Conservation (phyloP, 2,113 vertebrate species). For the Xiphias gladius region DNA sequence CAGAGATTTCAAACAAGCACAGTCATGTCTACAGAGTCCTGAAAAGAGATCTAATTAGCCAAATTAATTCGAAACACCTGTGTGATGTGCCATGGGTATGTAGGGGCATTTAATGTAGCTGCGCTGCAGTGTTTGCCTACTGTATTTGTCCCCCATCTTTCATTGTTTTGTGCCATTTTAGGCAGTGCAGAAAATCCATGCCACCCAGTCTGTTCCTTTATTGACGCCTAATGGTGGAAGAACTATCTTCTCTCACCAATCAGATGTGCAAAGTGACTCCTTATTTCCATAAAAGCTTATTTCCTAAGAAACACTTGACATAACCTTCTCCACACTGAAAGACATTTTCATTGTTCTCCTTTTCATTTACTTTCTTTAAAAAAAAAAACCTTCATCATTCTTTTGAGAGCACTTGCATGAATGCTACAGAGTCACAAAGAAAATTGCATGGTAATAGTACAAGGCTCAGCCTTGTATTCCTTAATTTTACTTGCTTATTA, state of each 20-base stretch:
- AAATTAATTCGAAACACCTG: conserved; percentile 36
- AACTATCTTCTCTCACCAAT: conserved; percentile 7
- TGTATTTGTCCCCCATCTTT: not conserved
- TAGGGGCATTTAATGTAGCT: not conserved
- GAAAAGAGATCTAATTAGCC: conserved; percentile 24
- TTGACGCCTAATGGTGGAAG: not conserved
- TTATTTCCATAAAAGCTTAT: not conserved
- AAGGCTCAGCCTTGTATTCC: conserved; percentile 2
- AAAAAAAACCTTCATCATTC: not conserved
- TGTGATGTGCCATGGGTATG: not conserved
- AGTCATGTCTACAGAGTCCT: not conserved
- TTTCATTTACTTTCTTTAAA: conserved; percentile 1
- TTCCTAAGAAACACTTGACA: conserved; percentile 19
- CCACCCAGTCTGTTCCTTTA: conserved; percentile 3
- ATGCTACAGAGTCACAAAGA: not conserved
- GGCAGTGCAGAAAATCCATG: not conserved
- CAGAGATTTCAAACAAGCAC: conserved; percentile 2
- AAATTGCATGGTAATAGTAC: conserved; percentile 15
- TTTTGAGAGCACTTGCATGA: not conserved
- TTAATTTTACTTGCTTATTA: conserved; percentile 21
- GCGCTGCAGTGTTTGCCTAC: not conserved
- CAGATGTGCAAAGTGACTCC: conserved; percentile 16
- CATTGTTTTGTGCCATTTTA: not conserved
- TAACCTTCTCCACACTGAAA: not conserved
- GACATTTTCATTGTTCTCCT: not conserved